phyloP scores from a whole-genome alignment of 2,113 vertebrate genomes.

The Barnardius zonarius region DNA sequence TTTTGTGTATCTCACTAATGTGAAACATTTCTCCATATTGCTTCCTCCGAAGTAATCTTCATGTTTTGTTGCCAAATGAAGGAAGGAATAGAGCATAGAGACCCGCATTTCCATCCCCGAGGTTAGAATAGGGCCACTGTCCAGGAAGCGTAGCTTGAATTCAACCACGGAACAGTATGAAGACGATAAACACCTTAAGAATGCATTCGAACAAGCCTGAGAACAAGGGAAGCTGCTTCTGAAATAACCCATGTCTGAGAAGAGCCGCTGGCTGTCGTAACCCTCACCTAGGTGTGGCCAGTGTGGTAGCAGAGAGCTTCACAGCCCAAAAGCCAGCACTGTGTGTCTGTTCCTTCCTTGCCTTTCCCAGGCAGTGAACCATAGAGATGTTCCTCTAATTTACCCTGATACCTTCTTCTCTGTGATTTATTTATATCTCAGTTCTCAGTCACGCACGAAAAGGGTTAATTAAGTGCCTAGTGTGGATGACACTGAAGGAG shows the following conservation, averaged over 20 bases:
- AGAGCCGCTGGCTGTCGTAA: not conserved
- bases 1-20: not conserved
- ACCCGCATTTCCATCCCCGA: not conserved
- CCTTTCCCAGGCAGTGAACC: slow-evolving; percentile 44
- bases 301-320: not conserved
- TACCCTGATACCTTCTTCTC: not conserved
- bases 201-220: not conserved
- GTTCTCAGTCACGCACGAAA: not conserved
- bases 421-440: not conserved
- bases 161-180: not conserved
- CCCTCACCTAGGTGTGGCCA: not conserved
- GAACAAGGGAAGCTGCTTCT: not conserved
- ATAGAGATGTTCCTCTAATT: not conserved
- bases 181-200: not conserved
- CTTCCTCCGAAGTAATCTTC: slow-evolving; percentile 5
- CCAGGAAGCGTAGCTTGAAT: not conserved
- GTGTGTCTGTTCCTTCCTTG: not conserved
- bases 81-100: not conserved
- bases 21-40: not conserved
- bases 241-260: not conserved
- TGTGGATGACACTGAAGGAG: not conserved
- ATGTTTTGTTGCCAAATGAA: slow-evolving; percentile 6
- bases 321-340: rapidly evolving
- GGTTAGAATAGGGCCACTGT: not conserved
- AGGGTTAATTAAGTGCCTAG: slow-evolving; percentile 21